These are phyloP conservation scores for Coracopsis vasa DNA, from an alignment of 2,113 vertebrate genomes.

Conservation along the genomic window DNA sequence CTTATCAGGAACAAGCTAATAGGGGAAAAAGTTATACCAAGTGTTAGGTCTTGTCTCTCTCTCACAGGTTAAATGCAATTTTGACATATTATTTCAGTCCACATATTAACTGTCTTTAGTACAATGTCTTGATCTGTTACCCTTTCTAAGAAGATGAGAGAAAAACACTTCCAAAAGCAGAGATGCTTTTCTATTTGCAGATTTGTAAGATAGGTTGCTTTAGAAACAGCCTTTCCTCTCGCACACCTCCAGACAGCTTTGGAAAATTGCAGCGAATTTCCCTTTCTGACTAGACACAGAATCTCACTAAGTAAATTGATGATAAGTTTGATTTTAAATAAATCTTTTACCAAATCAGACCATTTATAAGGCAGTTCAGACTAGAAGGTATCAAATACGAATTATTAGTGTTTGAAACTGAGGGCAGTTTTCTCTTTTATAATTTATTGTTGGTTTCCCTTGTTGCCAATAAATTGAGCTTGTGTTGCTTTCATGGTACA, in stretches of 20 bases:
- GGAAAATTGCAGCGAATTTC: background rate
- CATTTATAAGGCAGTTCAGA: background rate
- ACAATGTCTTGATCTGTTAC: background rate
- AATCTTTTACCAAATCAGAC: background rate
- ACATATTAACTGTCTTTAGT: background rate
- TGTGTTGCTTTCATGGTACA: background rate
- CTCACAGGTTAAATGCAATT: background rate
- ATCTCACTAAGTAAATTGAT: background rate
- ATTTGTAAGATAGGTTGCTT: background rate
- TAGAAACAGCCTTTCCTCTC: background rate
- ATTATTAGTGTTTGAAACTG: background rate
- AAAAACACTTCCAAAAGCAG: background rate
- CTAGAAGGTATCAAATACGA: background rate
- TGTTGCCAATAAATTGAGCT: background rate
- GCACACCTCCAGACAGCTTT: background rate
- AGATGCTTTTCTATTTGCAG: background rate
- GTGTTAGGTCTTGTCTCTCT: background rate
- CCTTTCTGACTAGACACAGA: background rate
- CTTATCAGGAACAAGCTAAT: background rate
- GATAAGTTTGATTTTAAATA: background rate
- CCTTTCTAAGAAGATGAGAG: background rate
- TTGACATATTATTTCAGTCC: background rate
- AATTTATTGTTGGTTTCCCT: conserved; percentile 6
- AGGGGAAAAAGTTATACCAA: background rate
- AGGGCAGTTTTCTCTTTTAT: background rate